Evolutionary conservation across 1,140 invertebrate genomes (phyloP).

Genomic region (Eufriesea mexicana): DNA sequence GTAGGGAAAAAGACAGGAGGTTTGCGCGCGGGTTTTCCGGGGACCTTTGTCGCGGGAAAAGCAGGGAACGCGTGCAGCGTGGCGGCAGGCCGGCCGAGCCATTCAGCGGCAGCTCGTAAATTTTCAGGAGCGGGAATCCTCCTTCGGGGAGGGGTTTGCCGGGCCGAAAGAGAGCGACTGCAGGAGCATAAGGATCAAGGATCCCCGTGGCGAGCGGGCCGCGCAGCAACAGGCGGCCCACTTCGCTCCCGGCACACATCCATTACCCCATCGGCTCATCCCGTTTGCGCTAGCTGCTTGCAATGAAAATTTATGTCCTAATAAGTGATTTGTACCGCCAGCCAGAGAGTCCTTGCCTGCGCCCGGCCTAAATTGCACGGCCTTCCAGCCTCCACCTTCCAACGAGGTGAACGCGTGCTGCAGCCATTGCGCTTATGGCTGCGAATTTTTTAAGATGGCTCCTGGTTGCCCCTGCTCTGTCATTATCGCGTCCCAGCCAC

Average conservation of each 20-base stretch:
- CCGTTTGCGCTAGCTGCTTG: conserved; percentile 67
- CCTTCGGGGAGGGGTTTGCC: conserved; percentile 64
- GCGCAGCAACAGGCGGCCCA: conserved; percentile 78
- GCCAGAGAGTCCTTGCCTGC: conserved; percentile 9
- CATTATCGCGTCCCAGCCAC: no score
- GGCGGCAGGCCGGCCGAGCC: conserved; percentile 39
- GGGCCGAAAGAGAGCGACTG: conserved; percentile 64
- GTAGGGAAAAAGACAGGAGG: conserved; percentile 11
- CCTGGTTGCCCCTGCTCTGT: no score
- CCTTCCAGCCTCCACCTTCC: not conserved
- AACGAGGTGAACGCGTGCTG: not conserved
- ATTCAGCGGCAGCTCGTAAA: conserved; percentile 72
- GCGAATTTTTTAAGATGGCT: not conserved
- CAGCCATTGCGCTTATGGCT: not conserved
- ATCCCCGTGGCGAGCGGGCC: conserved; percentile 74
- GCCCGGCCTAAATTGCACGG: not conserved
- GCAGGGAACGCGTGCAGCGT: conserved; percentile 57
- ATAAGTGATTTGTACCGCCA: conserved; percentile 68
- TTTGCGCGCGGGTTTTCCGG: conserved; percentile 52
- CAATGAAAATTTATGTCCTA: conserved; percentile 78
- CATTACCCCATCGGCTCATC: conserved; percentile 74
- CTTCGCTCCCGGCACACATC: conserved; percentile 74
- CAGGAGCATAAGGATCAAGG: conserved; percentile 73
- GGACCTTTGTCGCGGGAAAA: conserved; percentile 66
- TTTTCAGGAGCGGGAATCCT: conserved; percentile 69